A percentile compares a stretch with the other conserved stretches of the same genome.
Evolutionary conservation across 1,140 invertebrate species (phyloP).

Genomic region (Gonioctena quinquepunctata): DNA sequence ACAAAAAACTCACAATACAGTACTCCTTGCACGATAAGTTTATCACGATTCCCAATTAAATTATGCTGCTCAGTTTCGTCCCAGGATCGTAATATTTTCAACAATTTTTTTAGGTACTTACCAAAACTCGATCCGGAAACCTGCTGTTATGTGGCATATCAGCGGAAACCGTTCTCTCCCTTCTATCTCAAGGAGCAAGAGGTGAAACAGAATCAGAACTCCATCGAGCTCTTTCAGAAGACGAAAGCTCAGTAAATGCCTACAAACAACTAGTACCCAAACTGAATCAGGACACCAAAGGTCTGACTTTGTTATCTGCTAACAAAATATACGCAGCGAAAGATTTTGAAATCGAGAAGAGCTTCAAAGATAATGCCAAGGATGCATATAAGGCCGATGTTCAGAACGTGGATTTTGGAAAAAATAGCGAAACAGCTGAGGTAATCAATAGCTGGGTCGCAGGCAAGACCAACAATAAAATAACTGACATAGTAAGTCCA

Average conservation of each 20-base stretch:
- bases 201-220: constrained; percentile 22
- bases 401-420: constrained; percentile 61
- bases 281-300: constrained; percentile 2
- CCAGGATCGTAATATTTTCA: no score
- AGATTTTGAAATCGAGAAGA: constrained; percentile 12
- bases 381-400: constrained; percentile 60
- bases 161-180: constrained; percentile 27
- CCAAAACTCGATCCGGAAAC: no score
- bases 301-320: constrained; percentile 21
- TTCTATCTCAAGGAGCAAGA: constrained; percentile 27
- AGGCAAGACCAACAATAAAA: constrained; percentile 71
- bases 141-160: constrained; percentile 30
- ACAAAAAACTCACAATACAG: no score
- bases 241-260: constrained; percentile 10
- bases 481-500: constrained; percentile 66
- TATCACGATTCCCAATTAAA: no score
- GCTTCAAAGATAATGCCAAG: constrained; percentile 43
- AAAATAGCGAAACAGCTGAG: constrained; percentile 49
- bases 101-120: no score
- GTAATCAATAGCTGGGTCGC: constrained; percentile 74
- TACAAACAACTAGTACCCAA: constrained; percentile 51
- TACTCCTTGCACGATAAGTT: no score
- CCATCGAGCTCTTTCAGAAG: not conserved
- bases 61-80: no score
- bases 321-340: constrained; percentile 30